Conservation (phyloP, 1,140 invertebrate species). For the Eubasilissa regina region DNA sequence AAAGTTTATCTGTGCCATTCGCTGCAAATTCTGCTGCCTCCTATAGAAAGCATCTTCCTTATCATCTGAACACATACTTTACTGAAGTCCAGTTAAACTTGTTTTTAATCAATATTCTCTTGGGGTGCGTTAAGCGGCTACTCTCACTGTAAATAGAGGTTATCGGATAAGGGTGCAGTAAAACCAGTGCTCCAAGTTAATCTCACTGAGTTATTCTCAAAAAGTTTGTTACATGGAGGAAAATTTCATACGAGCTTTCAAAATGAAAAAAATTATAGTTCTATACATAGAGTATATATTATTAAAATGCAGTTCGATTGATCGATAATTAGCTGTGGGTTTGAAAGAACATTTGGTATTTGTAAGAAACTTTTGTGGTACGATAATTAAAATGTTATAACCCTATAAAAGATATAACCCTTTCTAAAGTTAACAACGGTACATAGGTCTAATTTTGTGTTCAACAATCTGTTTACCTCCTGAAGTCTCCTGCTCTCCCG, state of each 20-base stretch:
- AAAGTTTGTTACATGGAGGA: no score
- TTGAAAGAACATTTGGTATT: no score
- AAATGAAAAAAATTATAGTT: no score
- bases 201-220: not conserved
- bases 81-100: conserved; percentile 71
- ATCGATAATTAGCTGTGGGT: no score
- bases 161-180: not conserved
- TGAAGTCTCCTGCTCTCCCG: conserved; percentile 18
- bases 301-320: no score
- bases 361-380: no score
- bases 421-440: no score
- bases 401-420: no score
- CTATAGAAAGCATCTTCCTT: conserved; percentile 64
- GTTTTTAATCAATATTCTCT: conserved; percentile 63
- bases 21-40: conserved; percentile 62
- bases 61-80: conserved; percentile 69
- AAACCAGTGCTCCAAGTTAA: conserved; percentile 10
- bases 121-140: conserved; percentile 56
- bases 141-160: conserved; percentile 49
- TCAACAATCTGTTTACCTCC: conserved; percentile 22
- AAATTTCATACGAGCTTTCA: no score
- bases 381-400: no score
- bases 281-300: no score
- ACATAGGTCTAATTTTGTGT: not conserved
- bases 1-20: conserved; percentile 71